Evolutionary conservation across 2,888 invertebrate genomes (phyloP).

Genomic region (Micoletzkya japonica): DNA sequence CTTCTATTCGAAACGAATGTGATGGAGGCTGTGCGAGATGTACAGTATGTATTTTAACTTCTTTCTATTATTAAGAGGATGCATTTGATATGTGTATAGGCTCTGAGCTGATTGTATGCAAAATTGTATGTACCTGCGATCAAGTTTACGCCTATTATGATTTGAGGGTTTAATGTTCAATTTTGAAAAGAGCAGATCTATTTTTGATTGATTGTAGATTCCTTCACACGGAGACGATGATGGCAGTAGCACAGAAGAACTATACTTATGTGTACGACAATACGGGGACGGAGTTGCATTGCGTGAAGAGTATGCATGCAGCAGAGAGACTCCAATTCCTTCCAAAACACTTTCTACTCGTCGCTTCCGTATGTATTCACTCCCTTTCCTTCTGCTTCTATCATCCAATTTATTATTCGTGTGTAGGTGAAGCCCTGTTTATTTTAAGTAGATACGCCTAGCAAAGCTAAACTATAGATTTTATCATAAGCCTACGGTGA

Average conservation of each 20-base stretch:
- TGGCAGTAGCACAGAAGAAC: constrained; percentile 92
- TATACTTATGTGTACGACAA: constrained; percentile 90
- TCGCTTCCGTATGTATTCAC: no score
- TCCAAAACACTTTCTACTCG: constrained; percentile 93
- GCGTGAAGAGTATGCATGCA: constrained; percentile 81
- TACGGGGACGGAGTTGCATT: constrained; percentile 89
- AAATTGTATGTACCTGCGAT: neutral
- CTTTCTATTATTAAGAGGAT: neutral
- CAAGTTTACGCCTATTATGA: neutral
- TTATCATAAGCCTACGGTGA: no score
- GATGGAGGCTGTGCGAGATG: constrained; percentile 90
- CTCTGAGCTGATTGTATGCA: neutral
- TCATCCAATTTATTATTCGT: neutral
- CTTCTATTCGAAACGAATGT: constrained; percentile 93
- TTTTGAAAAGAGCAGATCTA: neutral
- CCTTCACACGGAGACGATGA: constrained; percentile 91
- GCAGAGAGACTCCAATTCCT: constrained; percentile 82
- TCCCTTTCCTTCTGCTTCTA: no score
- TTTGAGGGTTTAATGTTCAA: constrained; percentile 7
- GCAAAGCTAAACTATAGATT: no score
- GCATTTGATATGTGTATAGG: neutral
- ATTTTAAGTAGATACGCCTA: no score
- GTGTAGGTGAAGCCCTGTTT: no score
- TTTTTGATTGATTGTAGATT: constrained; percentile 69
- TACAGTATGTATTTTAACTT: constrained; percentile 71